Evolutionary conservation across 2,797 vertebrate genomes (phyloP).

Genomic region (Poecilia gillii): DNA sequence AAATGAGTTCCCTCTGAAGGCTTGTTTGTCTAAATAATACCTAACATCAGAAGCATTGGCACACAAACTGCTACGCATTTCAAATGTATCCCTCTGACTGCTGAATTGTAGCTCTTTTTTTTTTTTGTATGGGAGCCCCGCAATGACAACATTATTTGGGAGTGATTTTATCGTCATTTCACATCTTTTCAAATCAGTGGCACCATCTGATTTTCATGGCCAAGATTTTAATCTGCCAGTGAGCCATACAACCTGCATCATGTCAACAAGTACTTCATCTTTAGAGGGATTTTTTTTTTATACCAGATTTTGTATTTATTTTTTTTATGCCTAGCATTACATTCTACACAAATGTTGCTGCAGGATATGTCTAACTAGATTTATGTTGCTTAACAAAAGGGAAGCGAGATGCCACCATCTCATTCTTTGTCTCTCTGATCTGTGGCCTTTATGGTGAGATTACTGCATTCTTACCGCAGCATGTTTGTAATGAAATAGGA

Average conservation of each 20-base stretch:
- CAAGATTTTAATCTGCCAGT: background rate
- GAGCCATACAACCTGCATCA: background rate
- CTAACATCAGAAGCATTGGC: background rate
- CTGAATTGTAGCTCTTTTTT: background rate
- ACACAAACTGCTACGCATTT: background rate
- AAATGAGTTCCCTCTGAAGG: background rate
- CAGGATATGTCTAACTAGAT: background rate
- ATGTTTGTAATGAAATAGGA: conserved; percentile 26
- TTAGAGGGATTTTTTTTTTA: background rate
- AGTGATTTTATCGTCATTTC: background rate
- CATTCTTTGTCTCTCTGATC: conserved; percentile 35
- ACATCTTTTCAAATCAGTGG: background rate
- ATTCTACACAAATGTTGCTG: background rate
- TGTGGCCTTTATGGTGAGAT: conserved; percentile 20
- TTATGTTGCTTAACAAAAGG: background rate
- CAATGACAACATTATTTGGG: background rate
- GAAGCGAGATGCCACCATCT: background rate
- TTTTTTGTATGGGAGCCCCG: background rate
- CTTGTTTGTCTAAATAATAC: background rate
- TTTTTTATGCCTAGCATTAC: background rate
- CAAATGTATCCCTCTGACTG: background rate
- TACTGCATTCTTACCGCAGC: conserved; percentile 15
- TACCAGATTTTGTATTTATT: background rate
- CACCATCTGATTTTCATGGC: background rate
- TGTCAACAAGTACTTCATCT: background rate